A percentile compares a stretch with the other conserved stretches of the same genome.
Conservation (phyloP, 2,113 vertebrate species). For the Cololabis saira region DNA sequence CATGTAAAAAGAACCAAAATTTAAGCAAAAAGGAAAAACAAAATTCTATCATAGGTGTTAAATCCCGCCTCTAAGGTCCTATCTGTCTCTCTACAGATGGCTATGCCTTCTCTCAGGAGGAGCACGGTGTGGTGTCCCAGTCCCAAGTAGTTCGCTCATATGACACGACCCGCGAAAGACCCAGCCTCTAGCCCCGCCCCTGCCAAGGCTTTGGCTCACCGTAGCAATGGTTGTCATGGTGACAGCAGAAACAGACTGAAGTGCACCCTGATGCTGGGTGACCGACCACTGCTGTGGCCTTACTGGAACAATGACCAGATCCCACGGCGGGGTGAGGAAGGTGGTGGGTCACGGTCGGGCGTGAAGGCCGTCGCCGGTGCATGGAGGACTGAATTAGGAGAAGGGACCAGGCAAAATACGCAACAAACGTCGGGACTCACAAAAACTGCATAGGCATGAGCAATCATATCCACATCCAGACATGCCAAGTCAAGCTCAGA, state of each 20-base stretch:
- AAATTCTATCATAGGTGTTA: not conserved
- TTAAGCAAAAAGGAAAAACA: not conserved
- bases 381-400: constrained; percentile 51
- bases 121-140: constrained; percentile 96
- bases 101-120: constrained; percentile 98
- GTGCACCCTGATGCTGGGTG: constrained; percentile 46
- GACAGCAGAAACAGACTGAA: constrained; percentile 65
- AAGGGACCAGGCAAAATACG: constrained; percentile 50
- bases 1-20: no score
- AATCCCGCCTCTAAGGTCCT: not conserved
- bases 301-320: constrained; percentile 69
- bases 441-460: constrained; percentile 70
- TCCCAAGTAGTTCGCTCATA: constrained; percentile 96
- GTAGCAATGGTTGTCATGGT: constrained; percentile 48
- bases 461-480: constrained; percentile 61
- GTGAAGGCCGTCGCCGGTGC: constrained; percentile 33
- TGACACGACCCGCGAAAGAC: constrained; percentile 92
- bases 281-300: constrained; percentile 78
- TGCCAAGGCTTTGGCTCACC: constrained; percentile 45
- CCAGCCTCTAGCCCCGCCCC: constrained; percentile 83
- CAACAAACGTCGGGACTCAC: constrained; percentile 37
- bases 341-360: constrained; percentile 38
- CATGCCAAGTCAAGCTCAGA: constrained; percentile 68
- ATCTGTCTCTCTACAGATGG: constrained; percentile 83
- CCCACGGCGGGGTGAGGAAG: constrained; percentile 19